Conservation (phyloP, 1,140 invertebrate species). For the Oedothorax gibbosus region DNA sequence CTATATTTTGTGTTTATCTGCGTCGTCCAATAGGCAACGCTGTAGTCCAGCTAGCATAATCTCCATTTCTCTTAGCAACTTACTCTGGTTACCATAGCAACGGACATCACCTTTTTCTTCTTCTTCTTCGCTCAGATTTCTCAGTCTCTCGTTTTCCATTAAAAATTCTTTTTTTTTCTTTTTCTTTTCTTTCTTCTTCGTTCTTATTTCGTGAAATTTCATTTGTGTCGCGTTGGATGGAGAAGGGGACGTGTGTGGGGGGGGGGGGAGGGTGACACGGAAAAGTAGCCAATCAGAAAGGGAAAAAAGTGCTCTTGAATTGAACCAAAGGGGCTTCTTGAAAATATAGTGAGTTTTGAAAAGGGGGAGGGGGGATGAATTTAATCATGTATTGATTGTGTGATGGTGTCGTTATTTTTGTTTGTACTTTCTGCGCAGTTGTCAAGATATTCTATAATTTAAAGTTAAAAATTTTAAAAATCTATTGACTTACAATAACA, state of each 20-base stretch:
- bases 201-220: constrained; percentile 57
- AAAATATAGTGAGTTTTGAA: constrained; percentile 39
- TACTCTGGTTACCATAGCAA: constrained; percentile 40
- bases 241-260: background rate
- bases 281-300: constrained; percentile 56
- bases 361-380: constrained; percentile 10
- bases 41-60: constrained; percentile 42
- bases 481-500: too few species aligned
- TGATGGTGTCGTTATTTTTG: too few species aligned
- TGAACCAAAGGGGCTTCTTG: constrained; percentile 22
- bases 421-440: too few species aligned
- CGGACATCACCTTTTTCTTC: constrained; percentile 50
- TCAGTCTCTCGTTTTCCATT: constrained; percentile 58
- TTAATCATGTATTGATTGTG: background rate
- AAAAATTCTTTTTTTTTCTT: constrained; percentile 33
- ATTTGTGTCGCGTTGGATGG: constrained; percentile 44
- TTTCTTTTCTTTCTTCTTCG: background rate
- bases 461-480: too few species aligned
- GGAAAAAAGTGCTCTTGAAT: constrained; percentile 34
- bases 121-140: constrained; percentile 42
- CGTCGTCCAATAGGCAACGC: constrained; percentile 48
- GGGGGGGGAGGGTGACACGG: constrained; percentile 32
- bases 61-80: constrained; percentile 52
- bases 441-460: too few species aligned
- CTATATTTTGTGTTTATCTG: constrained; percentile 60